Percentiles rank a stretch among this genome's conserved stretches.
phyloP scores from a whole-genome alignment of 2,888 invertebrate genomes.

The Plemyria rubiginata region DNA sequence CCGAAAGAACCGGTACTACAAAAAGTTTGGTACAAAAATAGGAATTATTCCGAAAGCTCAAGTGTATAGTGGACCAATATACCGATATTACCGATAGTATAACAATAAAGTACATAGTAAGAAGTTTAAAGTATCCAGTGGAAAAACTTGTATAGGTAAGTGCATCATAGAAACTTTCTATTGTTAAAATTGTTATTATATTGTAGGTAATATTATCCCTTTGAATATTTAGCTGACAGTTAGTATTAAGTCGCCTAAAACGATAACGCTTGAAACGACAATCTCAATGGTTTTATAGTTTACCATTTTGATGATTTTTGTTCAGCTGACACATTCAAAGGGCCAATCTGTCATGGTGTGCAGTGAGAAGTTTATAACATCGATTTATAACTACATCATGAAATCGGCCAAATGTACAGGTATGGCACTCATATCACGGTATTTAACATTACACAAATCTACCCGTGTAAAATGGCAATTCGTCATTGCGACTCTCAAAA shows the following conservation, averaged over 20 bases:
- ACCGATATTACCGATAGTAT: slow-evolving; percentile 52
- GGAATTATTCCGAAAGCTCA: slow-evolving; percentile 79
- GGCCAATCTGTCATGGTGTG: slow-evolving; percentile 64
- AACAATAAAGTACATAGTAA: slow-evolving; percentile 44
- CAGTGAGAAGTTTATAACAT: slow-evolving; percentile 49
- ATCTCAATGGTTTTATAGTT: background rate
- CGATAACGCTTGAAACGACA: slow-evolving; percentile 1
- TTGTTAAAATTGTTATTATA: slow-evolving; percentile 9
- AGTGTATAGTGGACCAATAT: slow-evolving; percentile 78
- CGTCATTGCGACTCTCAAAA: slow-evolving; percentile 29
- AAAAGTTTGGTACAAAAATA: slow-evolving; percentile 81
- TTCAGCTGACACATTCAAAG: slow-evolving; percentile 23
- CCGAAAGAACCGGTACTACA: slow-evolving; percentile 66
- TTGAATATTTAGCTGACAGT: slow-evolving; percentile 24
- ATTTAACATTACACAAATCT: slow-evolving; percentile 57
- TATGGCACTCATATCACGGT: slow-evolving; percentile 80
- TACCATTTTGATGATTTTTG: background rate
- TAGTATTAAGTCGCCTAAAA: slow-evolving; percentile 6
- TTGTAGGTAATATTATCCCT: slow-evolving; percentile 18
- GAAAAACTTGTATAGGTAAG: slow-evolving; percentile 24
- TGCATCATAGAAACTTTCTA: slow-evolving; percentile 18
- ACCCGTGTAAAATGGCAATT: slow-evolving; percentile 70
- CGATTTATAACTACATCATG: slow-evolving; percentile 51
- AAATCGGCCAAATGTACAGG: slow-evolving; percentile 60
- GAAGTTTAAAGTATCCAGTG: slow-evolving; percentile 28